phyloP scores from a whole-genome alignment of 2,113 vertebrate genomes.

The Sakesphorus luctuosus region DNA sequence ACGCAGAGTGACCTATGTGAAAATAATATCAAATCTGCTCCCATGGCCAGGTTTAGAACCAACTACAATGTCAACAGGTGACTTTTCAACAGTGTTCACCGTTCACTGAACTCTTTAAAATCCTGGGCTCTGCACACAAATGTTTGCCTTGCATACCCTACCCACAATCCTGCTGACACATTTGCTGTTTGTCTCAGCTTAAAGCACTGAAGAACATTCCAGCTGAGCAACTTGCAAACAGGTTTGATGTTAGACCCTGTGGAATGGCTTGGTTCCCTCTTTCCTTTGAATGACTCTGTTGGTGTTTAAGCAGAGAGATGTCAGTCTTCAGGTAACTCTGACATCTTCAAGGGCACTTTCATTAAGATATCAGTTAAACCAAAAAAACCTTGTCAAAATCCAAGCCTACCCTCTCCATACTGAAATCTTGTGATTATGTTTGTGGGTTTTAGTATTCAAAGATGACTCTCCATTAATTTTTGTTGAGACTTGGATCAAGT shows the following conservation, averaged over 20 bases:
- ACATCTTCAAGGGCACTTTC: neutral
- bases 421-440: neutral
- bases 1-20: neutral
- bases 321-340: constrained; percentile 13
- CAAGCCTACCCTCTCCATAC: neutral
- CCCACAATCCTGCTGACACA: neutral
- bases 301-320: constrained; percentile 7
- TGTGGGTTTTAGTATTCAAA: neutral
- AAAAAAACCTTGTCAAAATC: neutral
- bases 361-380: constrained; percentile 26
- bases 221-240: neutral
- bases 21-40: neutral
- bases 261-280: neutral
- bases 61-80: neutral
- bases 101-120: neutral
- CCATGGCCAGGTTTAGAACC: neutral
- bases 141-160: neutral
- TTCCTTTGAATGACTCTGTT: neutral
- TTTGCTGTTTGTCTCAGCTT: neutral
- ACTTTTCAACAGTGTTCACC: neutral
- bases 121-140: neutral
- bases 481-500: constrained; percentile 7
- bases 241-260: neutral
- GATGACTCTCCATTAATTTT: neutral
- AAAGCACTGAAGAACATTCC: neutral